These are phyloP conservation scores for Cynodonichthys magdalenae DNA, from an alignment of 2,797 vertebrate genomes.

Conservation along the genomic window DNA sequence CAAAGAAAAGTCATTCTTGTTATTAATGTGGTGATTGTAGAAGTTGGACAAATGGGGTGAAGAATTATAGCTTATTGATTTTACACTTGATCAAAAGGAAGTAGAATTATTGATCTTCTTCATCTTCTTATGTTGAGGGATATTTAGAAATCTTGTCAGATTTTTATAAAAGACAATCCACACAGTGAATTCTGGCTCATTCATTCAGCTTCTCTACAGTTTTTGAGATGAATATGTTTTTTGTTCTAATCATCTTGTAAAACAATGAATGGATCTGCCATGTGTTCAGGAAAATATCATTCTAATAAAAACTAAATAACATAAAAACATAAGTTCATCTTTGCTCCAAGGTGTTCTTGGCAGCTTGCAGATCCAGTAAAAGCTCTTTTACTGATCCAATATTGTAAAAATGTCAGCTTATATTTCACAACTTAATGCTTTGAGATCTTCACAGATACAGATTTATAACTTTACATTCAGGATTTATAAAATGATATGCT, in stretches of 20 bases:
- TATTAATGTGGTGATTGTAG: neutral
- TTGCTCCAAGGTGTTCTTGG: neutral
- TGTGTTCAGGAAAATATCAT: constrained; percentile 45
- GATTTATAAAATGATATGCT: no score
- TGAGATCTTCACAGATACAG: no score
- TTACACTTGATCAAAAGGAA: neutral
- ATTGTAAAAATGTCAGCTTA: no score
- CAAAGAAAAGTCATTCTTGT: constrained; percentile 2
- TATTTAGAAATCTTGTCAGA: neutral
- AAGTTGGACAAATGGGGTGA: neutral
- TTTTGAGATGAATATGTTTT: neutral
- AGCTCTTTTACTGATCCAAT: no score
- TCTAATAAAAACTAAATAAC: constrained; percentile 17
- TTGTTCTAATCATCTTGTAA: constrained; percentile 40
- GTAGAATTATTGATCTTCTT: neutral
- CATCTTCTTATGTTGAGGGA: neutral
- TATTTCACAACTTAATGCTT: no score
- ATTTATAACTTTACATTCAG: no score
- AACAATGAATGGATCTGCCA: constrained; percentile 6
- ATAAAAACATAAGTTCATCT: neutral
- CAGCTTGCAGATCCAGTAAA: no score
- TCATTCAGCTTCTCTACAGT: neutral
- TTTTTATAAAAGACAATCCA: neutral
- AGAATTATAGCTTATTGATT: constrained; percentile 1
- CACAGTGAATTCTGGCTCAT: neutral